Percentiles rank a stretch among this genome's conserved stretches.
Evolutionary conservation across 2,888 invertebrate genomes (phyloP).

Genomic region (Eudasyphora cyanicolor): DNA sequence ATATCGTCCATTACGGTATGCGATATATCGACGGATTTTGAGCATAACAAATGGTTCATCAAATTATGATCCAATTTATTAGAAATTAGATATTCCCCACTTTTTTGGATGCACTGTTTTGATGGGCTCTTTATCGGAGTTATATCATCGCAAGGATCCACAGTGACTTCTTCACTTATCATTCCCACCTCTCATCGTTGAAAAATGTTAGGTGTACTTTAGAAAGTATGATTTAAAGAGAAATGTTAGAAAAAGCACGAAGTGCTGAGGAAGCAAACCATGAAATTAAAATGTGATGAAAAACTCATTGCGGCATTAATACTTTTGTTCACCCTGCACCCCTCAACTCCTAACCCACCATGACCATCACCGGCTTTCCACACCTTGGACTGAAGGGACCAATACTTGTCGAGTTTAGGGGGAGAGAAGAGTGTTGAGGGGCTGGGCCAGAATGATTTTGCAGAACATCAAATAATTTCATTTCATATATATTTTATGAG

Average conservation of each 20-base stretch:
- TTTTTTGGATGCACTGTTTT: too few relatives aligned
- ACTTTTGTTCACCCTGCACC: slow-evolving; percentile 55
- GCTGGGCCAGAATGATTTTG: not conserved
- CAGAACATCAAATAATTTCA: slow-evolving; percentile 33
- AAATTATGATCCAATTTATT: too few relatives aligned
- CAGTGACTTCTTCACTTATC: not conserved
- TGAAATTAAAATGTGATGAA: slow-evolving; percentile 78
- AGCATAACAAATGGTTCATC: too few relatives aligned
- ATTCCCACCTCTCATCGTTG: not conserved
- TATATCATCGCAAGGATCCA: too few relatives aligned
- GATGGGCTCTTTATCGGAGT: too few relatives aligned
- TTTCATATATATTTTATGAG: slow-evolving; percentile 40
- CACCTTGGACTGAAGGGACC: not conserved
- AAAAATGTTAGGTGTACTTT: slow-evolving; percentile 23
- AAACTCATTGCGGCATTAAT: slow-evolving; percentile 70
- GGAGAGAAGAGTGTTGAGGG: not conserved
- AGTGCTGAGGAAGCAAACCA: slow-evolving; percentile 74
- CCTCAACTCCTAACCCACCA: not conserved
- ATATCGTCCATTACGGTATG: too few relatives aligned
- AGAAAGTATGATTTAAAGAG: slow-evolving; percentile 27
- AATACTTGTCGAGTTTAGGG: not conserved
- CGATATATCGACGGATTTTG: too few relatives aligned
- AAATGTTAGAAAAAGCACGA: slow-evolving; percentile 64
- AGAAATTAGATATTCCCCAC: too few relatives aligned
- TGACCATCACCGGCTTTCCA: not conserved